Conservation (phyloP, 2,888 invertebrate species). For the Pardosa pseudoannulata region DNA sequence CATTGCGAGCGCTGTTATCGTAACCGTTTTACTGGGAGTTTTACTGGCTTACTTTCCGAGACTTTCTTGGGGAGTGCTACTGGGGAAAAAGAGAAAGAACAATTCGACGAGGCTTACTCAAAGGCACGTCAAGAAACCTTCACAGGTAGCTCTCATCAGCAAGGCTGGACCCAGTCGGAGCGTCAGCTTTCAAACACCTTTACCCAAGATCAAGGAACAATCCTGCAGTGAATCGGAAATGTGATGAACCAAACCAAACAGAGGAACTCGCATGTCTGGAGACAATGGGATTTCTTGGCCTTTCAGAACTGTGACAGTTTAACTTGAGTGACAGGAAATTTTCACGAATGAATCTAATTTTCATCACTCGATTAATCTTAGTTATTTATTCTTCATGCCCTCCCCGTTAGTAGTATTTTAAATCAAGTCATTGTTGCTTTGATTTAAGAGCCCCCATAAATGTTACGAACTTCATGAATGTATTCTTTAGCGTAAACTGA, state of each 20-base stretch:
- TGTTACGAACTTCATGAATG: too few relatives aligned
- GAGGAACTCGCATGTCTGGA: too few relatives aligned
- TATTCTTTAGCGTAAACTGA: too few relatives aligned
- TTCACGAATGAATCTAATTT: too few relatives aligned
- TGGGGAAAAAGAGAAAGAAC: constrained; percentile 34
- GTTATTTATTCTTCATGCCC: too few relatives aligned
- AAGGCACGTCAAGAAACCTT: background rate
- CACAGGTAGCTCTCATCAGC: background rate
- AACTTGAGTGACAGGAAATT: too few relatives aligned
- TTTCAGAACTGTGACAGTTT: too few relatives aligned
- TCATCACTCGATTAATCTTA: too few relatives aligned
- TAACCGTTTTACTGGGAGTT: constrained; percentile 55
- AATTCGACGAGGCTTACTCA: constrained; percentile 5
- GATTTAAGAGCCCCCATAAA: too few relatives aligned
- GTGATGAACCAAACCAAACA: background rate
- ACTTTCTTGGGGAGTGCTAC: constrained; percentile 4
- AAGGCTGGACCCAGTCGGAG: constrained; percentile 25
- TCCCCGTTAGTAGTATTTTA: too few relatives aligned
- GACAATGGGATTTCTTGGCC: too few relatives aligned
- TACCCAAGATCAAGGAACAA: constrained; percentile 43
- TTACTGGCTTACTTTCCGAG: constrained; percentile 57
- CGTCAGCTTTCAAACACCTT: constrained; percentile 55
- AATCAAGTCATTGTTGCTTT: too few relatives aligned
- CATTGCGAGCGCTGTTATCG: constrained; percentile 61
- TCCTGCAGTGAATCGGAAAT: constrained; percentile 35